Evolutionary conservation across 1,140 invertebrate genomes (phyloP).

Genomic region (Drosophila bocqueti): DNA sequence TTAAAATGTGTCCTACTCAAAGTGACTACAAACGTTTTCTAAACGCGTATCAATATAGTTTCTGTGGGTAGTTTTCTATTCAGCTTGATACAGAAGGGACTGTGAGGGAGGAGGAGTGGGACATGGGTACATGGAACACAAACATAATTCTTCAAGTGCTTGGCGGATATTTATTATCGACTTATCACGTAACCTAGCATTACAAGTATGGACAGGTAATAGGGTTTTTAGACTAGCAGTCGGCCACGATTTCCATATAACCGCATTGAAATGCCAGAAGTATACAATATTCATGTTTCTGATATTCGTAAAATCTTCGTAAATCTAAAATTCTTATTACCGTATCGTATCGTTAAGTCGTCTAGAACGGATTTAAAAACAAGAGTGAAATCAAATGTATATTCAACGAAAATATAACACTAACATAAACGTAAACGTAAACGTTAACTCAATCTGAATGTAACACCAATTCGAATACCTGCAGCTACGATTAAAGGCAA

Average conservation of each 20-base stretch:
- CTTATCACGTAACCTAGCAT: constrained; percentile 58
- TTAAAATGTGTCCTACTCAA: constrained; percentile 13
- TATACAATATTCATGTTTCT: constrained; percentile 26
- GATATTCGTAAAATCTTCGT: constrained; percentile 11
- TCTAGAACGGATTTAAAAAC: constrained; percentile 9
- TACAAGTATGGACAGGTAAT: constrained; percentile 62
- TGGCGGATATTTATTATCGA: constrained; percentile 52
- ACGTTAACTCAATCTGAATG: constrained; percentile 16
- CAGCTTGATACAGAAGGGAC: constrained; percentile 19
- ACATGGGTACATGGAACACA: not conserved
- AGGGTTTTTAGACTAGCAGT: constrained; percentile 49
- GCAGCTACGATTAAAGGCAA: constrained; percentile 20
- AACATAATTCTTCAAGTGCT: constrained; percentile 16
- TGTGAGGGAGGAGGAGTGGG: not conserved
- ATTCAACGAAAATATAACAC: constrained; percentile 25
- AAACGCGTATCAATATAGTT: constrained; percentile 17
- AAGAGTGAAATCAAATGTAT: constrained; percentile 18
- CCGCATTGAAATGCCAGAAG: constrained; percentile 43
- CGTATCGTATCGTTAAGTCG: not conserved
- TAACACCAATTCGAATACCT: constrained; percentile 18
- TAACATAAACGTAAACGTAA: constrained; percentile 20
- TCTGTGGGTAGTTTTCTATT: constrained; percentile 43
- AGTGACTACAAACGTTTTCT: constrained; percentile 18
- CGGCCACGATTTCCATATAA: constrained; percentile 29
- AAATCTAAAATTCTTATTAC: constrained; percentile 29